These are phyloP conservation scores for Clinocottus analis DNA, from an alignment of 2,113 vertebrate species.

Conservation along the genomic window DNA sequence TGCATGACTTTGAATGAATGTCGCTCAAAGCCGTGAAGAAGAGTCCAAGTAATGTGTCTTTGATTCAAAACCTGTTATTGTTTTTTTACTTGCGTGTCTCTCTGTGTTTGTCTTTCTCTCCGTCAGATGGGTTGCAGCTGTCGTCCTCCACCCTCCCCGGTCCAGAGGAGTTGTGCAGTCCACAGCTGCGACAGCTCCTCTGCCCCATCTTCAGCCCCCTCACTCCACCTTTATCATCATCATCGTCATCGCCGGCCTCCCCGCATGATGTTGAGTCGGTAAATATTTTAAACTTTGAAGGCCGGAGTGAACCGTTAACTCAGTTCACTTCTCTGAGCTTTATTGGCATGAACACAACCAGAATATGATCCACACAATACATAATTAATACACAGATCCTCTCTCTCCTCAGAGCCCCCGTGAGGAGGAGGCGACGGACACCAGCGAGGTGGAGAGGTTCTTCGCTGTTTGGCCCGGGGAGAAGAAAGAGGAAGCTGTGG, in stretches of 20 bases:
- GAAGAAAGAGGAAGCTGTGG: slow-evolving; percentile 57
- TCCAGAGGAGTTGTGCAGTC: slow-evolving; percentile 84
- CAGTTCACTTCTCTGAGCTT: not conserved
- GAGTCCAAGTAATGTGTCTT: not conserved
- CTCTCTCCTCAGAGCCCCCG: slow-evolving; percentile 31
- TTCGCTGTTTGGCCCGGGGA: slow-evolving; percentile 72
- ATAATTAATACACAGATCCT: not conserved
- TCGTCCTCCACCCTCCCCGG: slow-evolving; percentile 78
- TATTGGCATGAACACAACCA: not conserved
- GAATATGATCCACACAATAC: not conserved
- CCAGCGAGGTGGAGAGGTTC: slow-evolving; percentile 79
- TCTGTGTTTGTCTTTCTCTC: not conserved
- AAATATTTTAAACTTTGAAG: not conserved
- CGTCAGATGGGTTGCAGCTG: slow-evolving; percentile 66
- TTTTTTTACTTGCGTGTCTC: not conserved
- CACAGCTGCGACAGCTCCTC: slow-evolving; percentile 85
- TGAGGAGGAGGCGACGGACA: slow-evolving; percentile 59
- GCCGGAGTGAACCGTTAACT: not conserved
- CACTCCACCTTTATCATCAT: slow-evolving; percentile 26
- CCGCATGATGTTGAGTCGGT: slow-evolving; percentile 36
- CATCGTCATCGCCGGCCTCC: slow-evolving; percentile 8
- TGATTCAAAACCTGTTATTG: not conserved
- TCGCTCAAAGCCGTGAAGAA: too few relatives aligned
- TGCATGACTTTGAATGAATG: too few relatives aligned
- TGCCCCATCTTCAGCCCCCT: slow-evolving; percentile 84